A percentile compares a stretch with the other conserved stretches of the same genome.
Evolutionary conservation across 2,797 vertebrate species (phyloP).

Genomic region (Lepus townsendii): DNA sequence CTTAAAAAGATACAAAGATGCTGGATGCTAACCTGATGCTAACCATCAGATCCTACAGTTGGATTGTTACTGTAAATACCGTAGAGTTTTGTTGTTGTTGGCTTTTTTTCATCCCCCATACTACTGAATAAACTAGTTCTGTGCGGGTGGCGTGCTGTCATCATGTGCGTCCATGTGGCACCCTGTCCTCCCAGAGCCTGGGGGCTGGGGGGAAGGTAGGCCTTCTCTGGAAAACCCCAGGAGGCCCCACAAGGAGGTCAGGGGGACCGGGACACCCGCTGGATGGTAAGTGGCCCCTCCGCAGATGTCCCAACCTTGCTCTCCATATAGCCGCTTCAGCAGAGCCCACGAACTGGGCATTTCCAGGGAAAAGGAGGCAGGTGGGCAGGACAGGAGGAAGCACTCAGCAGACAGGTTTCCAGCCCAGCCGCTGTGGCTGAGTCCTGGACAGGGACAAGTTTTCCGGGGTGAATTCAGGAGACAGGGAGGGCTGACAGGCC

Average conservation of each 20-base stretch:
- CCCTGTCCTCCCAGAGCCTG: background rate
- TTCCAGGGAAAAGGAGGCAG: background rate
- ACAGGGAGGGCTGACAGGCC: background rate
- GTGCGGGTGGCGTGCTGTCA: constrained; percentile 43
- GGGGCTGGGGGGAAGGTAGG: background rate
- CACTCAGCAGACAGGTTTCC: background rate
- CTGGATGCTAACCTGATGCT: constrained; percentile 83
- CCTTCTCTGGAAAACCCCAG: background rate
- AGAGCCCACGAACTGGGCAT: background rate
- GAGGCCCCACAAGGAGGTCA: background rate
- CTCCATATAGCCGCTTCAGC: background rate
- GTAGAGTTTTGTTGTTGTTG: constrained; percentile 77
- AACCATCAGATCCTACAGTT: constrained; percentile 85
- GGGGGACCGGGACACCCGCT: background rate
- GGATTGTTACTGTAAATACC: constrained; percentile 85
- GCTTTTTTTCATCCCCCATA: constrained; percentile 69
- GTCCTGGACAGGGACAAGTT: background rate
- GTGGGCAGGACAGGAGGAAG: background rate
- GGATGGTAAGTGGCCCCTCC: background rate
- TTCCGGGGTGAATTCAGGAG: background rate
- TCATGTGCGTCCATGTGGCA: background rate
- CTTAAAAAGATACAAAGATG: constrained; percentile 82
- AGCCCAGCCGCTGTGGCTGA: background rate
- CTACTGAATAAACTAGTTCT: constrained; percentile 85
- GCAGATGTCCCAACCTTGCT: fast-evolving